A percentile compares a stretch with the other conserved stretches of the same genome.
Conservation (phyloP, 2,797 vertebrate species). For the Pyrocephalus nanus region DNA sequence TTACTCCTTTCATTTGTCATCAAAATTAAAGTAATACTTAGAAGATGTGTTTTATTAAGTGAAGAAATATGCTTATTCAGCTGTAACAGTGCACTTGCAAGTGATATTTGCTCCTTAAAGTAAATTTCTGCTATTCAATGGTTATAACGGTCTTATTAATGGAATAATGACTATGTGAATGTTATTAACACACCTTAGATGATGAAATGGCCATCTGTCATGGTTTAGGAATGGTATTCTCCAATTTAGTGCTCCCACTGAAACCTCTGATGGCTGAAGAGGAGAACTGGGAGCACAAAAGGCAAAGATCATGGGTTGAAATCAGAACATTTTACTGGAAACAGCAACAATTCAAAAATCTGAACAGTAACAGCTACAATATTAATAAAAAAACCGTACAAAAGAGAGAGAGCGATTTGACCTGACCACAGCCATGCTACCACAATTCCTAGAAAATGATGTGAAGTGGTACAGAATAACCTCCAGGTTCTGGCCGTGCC, state of each 20-base stretch:
- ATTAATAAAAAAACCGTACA: neutral
- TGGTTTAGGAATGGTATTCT: neutral
- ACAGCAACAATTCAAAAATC: neutral
- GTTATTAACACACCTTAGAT: conserved; percentile 6
- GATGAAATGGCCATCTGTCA: neutral
- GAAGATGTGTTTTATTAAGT: conserved; percentile 75
- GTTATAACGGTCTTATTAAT: conserved; percentile 75
- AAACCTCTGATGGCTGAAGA: neutral
- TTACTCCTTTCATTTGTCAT: conserved; percentile 64
- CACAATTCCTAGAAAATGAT: neutral
- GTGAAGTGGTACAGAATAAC: neutral
- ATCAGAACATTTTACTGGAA: neutral
- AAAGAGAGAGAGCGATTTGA: neutral
- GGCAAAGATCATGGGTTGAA: neutral
- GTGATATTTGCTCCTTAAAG: conserved; percentile 61
- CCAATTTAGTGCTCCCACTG: neutral
- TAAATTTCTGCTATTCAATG: conserved; percentile 63
- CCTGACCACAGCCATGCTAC: neutral
- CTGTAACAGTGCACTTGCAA: conserved; percentile 69
- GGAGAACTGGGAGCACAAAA: neutral
- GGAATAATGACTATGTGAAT: conserved; percentile 74
- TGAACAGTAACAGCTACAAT: neutral
- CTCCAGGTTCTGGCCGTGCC: neutral
- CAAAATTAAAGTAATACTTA: conserved; percentile 72
- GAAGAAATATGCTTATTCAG: conserved; percentile 76